Conservation (phyloP, 2,113 vertebrate species). For the Turnix velox region DNA sequence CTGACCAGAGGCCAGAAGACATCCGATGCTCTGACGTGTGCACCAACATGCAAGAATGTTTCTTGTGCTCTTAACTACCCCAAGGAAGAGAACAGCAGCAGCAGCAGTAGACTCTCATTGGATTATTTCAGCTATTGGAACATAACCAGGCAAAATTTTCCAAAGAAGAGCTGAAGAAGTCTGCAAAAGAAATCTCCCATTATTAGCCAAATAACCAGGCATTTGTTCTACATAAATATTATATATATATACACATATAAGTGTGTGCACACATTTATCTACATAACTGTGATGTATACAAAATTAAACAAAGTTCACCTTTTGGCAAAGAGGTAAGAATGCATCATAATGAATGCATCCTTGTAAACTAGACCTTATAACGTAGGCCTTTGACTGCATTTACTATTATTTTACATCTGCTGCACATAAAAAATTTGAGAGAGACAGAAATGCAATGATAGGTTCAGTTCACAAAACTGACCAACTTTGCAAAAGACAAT, state of each 20-base stretch:
- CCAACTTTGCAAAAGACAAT: background rate
- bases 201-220: background rate
- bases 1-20: background rate
- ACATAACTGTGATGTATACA: background rate
- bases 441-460: background rate
- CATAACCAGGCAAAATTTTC: background rate
- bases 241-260: background rate
- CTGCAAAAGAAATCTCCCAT: background rate
- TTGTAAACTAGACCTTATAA: too few relatives aligned
- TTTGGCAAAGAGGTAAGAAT: background rate
- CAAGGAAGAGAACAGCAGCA: background rate
- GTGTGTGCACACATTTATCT: background rate
- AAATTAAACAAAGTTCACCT: too few relatives aligned
- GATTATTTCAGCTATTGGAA: background rate
- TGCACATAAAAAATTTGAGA: background rate
- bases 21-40: rapidly evolving
- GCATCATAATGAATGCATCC: background rate
- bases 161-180: background rate
- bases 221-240: background rate
- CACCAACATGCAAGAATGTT: rapidly evolving
- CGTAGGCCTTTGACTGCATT: background rate
- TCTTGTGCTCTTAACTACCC: background rate
- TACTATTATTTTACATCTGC: background rate
- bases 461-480: background rate
- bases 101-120: background rate